A percentile compares a stretch with the other conserved stretches of the same genome.
These are phyloP conservation scores for Lamellibrachia columna DNA, from an alignment of 2,888 invertebrate genomes.

Conservation along the genomic window DNA sequence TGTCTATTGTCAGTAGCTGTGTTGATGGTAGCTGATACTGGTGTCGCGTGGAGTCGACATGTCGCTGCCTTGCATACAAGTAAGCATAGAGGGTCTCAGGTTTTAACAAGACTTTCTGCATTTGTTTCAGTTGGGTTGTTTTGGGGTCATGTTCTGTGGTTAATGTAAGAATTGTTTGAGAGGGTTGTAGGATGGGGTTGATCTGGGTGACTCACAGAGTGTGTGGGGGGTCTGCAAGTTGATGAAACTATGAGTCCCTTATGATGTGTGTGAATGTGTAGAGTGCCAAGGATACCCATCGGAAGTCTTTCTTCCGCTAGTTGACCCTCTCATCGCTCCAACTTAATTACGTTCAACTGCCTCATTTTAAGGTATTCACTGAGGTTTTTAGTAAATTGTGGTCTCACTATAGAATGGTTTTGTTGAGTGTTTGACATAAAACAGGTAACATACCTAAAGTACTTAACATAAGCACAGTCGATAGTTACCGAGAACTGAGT, in stretches of 20 bases:
- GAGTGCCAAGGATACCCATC: neutral
- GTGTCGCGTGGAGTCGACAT: neutral
- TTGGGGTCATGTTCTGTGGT: neutral
- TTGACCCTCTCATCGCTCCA: neutral
- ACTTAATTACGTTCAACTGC: neutral
- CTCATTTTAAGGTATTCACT: neutral
- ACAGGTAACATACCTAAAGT: neutral
- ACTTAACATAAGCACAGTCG: too few species aligned
- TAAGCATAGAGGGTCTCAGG: neutral
- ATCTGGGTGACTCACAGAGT: neutral
- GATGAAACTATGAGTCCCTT: neutral
- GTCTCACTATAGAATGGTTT: neutral
- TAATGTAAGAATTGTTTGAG: neutral
- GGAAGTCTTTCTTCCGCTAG: neutral
- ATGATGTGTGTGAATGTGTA: neutral
- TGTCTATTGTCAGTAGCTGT: slow-evolving; percentile 10
- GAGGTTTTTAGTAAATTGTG: neutral
- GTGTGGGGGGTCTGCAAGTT: neutral
- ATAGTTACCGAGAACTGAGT: too few species aligned
- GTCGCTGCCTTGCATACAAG: neutral
- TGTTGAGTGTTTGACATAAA: neutral
- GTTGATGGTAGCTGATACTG: neutral
- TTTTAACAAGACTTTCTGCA: neutral
- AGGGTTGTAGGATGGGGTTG: neutral
- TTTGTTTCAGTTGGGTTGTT: neutral